These are phyloP conservation scores for Acanthisitta chloris DNA, from an alignment of 2,113 vertebrate species.

Conservation along the genomic window DNA sequence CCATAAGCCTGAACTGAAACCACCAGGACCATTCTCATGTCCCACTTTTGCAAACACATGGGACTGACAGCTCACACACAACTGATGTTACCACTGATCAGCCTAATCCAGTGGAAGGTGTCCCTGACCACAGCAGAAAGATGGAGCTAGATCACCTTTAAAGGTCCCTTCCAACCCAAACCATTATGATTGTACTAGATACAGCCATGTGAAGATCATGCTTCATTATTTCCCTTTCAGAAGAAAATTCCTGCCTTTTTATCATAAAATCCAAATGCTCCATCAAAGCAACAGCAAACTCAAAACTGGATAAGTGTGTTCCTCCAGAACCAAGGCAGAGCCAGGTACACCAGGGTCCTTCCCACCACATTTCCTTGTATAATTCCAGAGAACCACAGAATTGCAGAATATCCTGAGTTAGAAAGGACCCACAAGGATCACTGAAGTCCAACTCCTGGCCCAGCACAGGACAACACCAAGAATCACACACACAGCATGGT, in stretches of 20 bases:
- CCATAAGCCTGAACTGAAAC: background rate
- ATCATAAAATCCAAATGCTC: background rate
- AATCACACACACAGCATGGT: too few species aligned
- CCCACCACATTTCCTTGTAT: accelerated
- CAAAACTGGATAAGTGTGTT: background rate
- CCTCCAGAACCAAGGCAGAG: background rate
- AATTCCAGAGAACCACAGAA: background rate
- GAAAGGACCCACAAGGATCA: background rate
- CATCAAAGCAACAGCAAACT: background rate
- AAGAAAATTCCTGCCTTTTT: background rate
- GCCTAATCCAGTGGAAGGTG: background rate
- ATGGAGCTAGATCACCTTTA: background rate
- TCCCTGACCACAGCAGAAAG: background rate
- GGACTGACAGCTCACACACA: background rate
- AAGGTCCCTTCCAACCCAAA: background rate
- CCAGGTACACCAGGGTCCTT: background rate
- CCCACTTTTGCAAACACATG: background rate
- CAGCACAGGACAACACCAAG: too few species aligned
- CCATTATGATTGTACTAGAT: background rate
- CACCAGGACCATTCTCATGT: background rate
- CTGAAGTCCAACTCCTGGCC: background rate
- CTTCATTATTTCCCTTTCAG: background rate
- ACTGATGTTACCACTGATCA: accelerated
- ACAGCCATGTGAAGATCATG: accelerated
- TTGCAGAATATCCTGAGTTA: background rate